Conservation (phyloP, 2,113 vertebrate species). For the Taurulus bubalis region DNA sequence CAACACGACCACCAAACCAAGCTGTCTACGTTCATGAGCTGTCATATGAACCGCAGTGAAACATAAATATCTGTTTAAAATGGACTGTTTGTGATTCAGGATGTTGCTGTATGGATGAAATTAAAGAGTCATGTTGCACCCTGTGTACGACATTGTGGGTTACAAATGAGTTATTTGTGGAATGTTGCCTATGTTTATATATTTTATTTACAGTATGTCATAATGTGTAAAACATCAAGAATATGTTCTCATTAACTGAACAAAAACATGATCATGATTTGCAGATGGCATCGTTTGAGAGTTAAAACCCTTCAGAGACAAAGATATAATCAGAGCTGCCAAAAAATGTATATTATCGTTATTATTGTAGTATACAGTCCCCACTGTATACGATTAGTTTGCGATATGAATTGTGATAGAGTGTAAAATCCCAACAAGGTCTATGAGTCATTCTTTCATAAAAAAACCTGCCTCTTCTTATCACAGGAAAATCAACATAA, state of each 20-base stretch:
- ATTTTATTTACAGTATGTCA: background rate
- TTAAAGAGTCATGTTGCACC: background rate
- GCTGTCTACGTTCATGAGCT: background rate
- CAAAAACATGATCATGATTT: background rate
- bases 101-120: background rate
- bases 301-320: background rate
- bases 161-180: background rate
- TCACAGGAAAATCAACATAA: conserved; percentile 43
- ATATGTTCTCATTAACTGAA: background rate
- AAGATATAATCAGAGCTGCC: background rate
- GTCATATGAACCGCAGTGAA: background rate
- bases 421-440: background rate
- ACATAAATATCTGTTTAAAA: conserved; percentile 19
- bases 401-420: background rate
- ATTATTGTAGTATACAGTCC: background rate
- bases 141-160: background rate
- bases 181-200: background rate
- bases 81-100: conserved; percentile 19
- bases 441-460: conserved; percentile 40
- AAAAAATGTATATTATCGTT: no score
- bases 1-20: no score
- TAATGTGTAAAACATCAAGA: no score
- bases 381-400: background rate
- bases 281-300: background rate
- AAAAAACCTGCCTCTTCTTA: conserved; percentile 45